Evolutionary conservation across 1,140 invertebrate species (phyloP).

Genomic region (Leptinotarsa defecta): DNA sequence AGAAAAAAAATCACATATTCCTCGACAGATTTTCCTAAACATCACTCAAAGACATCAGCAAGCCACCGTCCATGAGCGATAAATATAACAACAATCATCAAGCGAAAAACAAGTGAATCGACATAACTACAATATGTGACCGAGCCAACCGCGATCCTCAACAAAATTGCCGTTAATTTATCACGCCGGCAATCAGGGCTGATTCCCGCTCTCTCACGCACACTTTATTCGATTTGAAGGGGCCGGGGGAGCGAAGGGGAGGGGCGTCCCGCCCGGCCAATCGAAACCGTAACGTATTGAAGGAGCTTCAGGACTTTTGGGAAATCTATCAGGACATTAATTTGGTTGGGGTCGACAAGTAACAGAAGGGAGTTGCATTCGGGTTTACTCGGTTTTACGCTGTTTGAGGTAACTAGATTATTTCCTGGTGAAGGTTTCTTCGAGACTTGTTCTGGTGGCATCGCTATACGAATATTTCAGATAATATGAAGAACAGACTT

Average conservation of each 20-base stretch:
- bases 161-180: slow-evolving; percentile 26
- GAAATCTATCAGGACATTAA: not conserved
- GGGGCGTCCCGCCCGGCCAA: slow-evolving; percentile 1
- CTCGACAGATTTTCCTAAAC: too few relatives aligned
- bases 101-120: slow-evolving; percentile 20
- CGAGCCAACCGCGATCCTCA: slow-evolving; percentile 18
- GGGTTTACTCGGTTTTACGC: not conserved
- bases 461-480: too few relatives aligned
- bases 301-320: slow-evolving; percentile 11
- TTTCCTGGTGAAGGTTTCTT: not conserved
- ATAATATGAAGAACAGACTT: not conserved
- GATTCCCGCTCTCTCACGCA: slow-evolving; percentile 14
- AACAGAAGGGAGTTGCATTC: not conserved
- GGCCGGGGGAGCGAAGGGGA: not conserved
- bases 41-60: too few relatives aligned
- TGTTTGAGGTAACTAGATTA: not conserved
- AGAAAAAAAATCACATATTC: too few relatives aligned
- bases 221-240: slow-evolving; percentile 6
- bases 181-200: slow-evolving; percentile 17
- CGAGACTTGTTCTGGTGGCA: too few relatives aligned
- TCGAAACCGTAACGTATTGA: slow-evolving; percentile 7
- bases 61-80: too few relatives aligned
- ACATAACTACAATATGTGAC: slow-evolving; percentile 23
- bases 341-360: not conserved
- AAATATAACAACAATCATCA: slow-evolving; percentile 12